A percentile compares a stretch with the other conserved stretches of the same genome.
These are phyloP conservation scores for Boloria selene DNA, from an alignment of 2,888 invertebrate species.

Conservation along the genomic window DNA sequence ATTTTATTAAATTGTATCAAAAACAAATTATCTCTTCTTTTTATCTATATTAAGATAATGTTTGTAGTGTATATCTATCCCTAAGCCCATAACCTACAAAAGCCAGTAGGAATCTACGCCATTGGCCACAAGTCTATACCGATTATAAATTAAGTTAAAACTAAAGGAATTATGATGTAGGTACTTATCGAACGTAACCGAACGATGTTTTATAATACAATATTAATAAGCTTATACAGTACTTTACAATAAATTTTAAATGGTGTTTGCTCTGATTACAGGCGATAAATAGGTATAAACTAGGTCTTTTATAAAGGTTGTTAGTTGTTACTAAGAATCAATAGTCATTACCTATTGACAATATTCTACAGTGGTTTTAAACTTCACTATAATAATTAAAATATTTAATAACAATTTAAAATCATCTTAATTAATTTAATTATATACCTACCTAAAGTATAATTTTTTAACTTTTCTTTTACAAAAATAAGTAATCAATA, in stretches of 20 bases:
- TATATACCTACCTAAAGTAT: neutral
- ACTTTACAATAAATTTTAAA: conserved; percentile 14
- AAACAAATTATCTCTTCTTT: no score
- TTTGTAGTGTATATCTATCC: no score
- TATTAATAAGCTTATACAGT: conserved; percentile 2
- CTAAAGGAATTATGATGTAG: neutral
- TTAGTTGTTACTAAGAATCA: conserved; percentile 1
- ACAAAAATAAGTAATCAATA: neutral
- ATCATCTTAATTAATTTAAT: neutral
- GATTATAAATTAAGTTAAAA: neutral
- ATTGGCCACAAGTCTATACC: no score
- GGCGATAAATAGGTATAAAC: conserved; percentile 15
- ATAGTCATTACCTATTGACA: conserved; percentile 6
- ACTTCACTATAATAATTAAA: neutral
- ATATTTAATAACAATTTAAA: neutral
- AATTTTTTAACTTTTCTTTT: neutral
- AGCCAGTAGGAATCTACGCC: no score
- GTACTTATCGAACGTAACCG: neutral
- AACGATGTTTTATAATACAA: neutral
- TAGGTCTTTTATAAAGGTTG: conserved; percentile 11
- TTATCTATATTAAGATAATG: no score
- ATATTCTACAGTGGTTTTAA: neutral
- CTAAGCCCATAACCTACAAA: no score
- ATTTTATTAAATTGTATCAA: no score
- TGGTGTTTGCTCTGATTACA: conserved; percentile 7